Evolutionary conservation across 2,113 vertebrate genomes (phyloP).

Genomic region (Anas platyrhynchos): DNA sequence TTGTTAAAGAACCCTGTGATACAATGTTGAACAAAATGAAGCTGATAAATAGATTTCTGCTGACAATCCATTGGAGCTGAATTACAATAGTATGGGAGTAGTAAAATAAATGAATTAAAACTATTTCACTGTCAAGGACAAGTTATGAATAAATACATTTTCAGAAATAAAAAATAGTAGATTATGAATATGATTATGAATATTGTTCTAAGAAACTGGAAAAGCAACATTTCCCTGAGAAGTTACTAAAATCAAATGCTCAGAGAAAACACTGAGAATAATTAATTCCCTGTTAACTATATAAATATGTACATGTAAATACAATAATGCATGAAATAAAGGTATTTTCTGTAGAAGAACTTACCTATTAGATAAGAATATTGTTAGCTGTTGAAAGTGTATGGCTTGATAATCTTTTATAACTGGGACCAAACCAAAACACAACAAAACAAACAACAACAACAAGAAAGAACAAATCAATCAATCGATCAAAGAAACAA

Average conservation of each 20-base stretch:
- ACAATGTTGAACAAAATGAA: slow-evolving; percentile 15
- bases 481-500: neutral
- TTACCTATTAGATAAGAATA: neutral
- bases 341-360: neutral
- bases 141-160: neutral
- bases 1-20: neutral
- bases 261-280: neutral
- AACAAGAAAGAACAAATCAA: no score
- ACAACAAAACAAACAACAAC: neutral
- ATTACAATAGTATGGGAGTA: neutral
- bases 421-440: neutral
- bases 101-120: slow-evolving; percentile 18
- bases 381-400: neutral
- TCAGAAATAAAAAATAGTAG: neutral
- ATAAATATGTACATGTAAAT: neutral
- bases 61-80: neutral
- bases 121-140: neutral
- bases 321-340: neutral
- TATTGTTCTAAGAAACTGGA: neutral
- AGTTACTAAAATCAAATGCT: neutral
- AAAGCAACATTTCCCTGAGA: neutral
- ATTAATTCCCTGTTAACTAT: neutral
- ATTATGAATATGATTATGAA: neutral
- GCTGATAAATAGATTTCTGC: slow-evolving; percentile 13
- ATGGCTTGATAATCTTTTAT: neutral